Conservation (phyloP, 2,888 invertebrate genomes). For the Cephus pygmeus region DNA sequence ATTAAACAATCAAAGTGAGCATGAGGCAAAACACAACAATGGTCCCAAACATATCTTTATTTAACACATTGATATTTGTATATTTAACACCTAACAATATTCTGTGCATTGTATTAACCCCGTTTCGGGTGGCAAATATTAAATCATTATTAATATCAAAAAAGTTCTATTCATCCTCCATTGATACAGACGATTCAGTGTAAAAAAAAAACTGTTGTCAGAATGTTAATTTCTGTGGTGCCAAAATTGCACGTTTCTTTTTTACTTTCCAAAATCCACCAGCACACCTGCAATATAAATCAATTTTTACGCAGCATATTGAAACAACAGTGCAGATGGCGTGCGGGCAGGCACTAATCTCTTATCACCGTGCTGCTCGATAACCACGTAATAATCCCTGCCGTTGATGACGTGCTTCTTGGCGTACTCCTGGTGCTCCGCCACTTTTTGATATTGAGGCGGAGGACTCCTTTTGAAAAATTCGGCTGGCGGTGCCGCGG, state of each 20-base stretch:
- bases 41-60: background rate
- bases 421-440: constrained; percentile 55
- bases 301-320: constrained; percentile 66
- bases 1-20: background rate
- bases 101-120: background rate
- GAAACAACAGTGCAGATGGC: constrained; percentile 82
- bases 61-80: background rate
- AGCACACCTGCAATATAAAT: background rate
- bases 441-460: constrained; percentile 58
- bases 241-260: background rate
- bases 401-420: constrained; percentile 77
- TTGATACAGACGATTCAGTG: background rate
- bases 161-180: background rate
- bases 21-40: background rate
- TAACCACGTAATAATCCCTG: constrained; percentile 79
- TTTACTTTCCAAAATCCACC: background rate
- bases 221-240: background rate
- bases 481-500: background rate
- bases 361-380: constrained; percentile 72
- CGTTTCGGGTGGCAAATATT: background rate
- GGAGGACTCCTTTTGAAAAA: constrained; percentile 31
- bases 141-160: background rate
- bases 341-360: constrained; percentile 79
- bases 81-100: background rate
- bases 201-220: background rate